Conservation (phyloP, 2,113 vertebrate genomes). For the Syngnathus scovelli region DNA sequence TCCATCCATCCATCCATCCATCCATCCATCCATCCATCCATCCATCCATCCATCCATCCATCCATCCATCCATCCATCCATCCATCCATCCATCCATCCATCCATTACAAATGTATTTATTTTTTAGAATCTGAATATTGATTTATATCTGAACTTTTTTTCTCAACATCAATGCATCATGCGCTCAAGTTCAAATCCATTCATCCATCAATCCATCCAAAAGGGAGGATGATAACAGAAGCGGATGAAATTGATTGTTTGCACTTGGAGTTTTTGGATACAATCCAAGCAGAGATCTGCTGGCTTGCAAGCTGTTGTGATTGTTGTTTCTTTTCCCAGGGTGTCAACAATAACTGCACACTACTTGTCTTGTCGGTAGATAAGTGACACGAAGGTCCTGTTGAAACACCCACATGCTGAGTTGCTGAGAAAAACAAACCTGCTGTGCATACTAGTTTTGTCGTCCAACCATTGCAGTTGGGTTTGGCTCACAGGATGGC, state of each 20-base stretch:
- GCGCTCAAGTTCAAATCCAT: too few relatives aligned
- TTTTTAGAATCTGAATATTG: too few relatives aligned
- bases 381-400: not conserved
- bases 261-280: not conserved
- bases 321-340: constrained; percentile 4
- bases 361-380: not conserved
- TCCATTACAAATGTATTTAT: too few relatives aligned
- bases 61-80: too few relatives aligned
- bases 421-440: not conserved
- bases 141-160: too few relatives aligned
- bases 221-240: not conserved
- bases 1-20: too few relatives aligned
- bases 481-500: not conserved
- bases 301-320: not conserved
- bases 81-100: too few relatives aligned
- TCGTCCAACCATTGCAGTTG: not conserved
- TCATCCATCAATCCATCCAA: not conserved
- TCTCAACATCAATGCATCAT: too few relatives aligned
- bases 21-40: too few relatives aligned
- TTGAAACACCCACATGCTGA: constrained; percentile 4
- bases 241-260: not conserved
- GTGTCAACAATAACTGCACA: not conserved
- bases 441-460: constrained; percentile 1
- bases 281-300: not conserved
- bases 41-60: too few relatives aligned